phyloP scores from a whole-genome alignment of 2,113 vertebrate genomes.

The Brienomyrus longianalis region DNA sequence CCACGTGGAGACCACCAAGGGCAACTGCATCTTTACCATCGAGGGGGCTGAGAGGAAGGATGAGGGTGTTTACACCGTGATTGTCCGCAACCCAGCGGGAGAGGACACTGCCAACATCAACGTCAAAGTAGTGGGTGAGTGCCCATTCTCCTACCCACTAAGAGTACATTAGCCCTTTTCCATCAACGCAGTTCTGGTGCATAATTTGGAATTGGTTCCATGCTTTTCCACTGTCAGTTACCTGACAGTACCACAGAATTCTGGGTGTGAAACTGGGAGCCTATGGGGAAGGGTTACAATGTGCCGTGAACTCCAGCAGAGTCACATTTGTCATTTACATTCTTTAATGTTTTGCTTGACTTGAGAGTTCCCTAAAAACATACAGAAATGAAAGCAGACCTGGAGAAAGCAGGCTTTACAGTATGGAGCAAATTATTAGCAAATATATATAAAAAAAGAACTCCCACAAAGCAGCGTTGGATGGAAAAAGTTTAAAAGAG shows the following conservation, averaged over 20 bases:
- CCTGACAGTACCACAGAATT: not conserved
- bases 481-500: not conserved
- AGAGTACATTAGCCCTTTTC: not conserved
- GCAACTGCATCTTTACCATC: constrained; percentile 87
- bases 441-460: not conserved
- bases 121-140: constrained; percentile 83
- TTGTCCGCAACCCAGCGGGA: constrained; percentile 83
- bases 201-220: not conserved
- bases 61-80: constrained; percentile 82
- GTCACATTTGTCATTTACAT: not conserved
- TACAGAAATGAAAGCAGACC: not conserved
- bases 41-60: constrained; percentile 89
- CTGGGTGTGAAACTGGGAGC: not conserved
- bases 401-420: not conserved
- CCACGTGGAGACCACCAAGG: constrained; percentile 79
- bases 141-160: not conserved
- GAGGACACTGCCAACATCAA: constrained; percentile 92
- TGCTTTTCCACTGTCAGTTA: not conserved
- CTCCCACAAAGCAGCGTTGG: not conserved
- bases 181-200: not conserved
- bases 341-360: not conserved
- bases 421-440: not conserved
- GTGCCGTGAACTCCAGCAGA: not conserved
- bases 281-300: not conserved
- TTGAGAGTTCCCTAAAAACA: not conserved